A percentile compares a stretch with the other conserved stretches of the same genome.
Conservation (phyloP, 2,797 vertebrate genomes). For the Astyanax mexicanus region DNA sequence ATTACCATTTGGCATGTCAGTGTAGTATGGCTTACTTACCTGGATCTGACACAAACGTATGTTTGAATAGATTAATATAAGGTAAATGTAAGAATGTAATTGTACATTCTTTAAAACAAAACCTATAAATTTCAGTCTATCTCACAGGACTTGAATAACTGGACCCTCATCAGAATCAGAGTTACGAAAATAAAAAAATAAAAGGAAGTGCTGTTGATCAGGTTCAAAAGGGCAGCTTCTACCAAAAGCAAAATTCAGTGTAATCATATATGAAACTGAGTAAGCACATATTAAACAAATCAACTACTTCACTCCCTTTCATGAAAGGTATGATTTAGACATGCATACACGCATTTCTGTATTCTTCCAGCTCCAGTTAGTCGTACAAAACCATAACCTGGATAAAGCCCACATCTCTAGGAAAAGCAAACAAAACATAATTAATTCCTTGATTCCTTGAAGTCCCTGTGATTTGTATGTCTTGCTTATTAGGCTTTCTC, state of each 20-base stretch:
- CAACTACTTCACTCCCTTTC: slow-evolving; percentile 25
- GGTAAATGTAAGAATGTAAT: too few relatives aligned
- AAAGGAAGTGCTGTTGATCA: slow-evolving; percentile 1
- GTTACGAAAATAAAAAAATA: not conserved
- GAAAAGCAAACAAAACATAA: slow-evolving; percentile 24
- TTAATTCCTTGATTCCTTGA: slow-evolving; percentile 14
- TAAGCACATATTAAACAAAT: slow-evolving; percentile 22
- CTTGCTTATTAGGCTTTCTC: not conserved
- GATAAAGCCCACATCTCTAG: slow-evolving; percentile 34
- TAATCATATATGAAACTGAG: slow-evolving; percentile 21
- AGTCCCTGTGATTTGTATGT: slow-evolving; percentile 16
- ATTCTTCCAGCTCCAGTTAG: slow-evolving; percentile 24
- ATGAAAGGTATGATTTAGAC: slow-evolving; percentile 15
- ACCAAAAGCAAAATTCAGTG: slow-evolving; percentile 46
- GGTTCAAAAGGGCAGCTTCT: slow-evolving; percentile 28
- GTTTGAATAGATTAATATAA: not conserved
- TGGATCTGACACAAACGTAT: too few relatives aligned
- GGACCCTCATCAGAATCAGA: not conserved
- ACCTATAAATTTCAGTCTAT: too few relatives aligned
- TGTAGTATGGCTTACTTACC: too few relatives aligned
- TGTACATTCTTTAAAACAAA: too few relatives aligned
- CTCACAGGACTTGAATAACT: too few relatives aligned
- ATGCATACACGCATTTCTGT: slow-evolving; percentile 21
- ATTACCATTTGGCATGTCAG: too few relatives aligned
- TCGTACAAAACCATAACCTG: slow-evolving; percentile 31